Percentiles rank a stretch among this genome's conserved stretches.
Evolutionary conservation across 2,113 vertebrate species (phyloP).

Genomic region (Columbina picui): DNA sequence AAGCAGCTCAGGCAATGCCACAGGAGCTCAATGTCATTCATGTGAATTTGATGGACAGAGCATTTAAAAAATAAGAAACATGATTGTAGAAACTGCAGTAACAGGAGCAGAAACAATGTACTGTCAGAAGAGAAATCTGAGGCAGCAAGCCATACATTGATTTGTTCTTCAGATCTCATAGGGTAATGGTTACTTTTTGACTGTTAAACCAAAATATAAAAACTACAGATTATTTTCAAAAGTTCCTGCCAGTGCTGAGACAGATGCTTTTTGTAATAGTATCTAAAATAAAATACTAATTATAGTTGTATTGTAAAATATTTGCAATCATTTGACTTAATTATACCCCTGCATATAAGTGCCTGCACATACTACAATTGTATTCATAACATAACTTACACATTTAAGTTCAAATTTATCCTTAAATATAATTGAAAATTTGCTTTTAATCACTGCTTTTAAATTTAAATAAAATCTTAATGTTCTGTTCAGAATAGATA

Average conservation of each 20-base stretch:
- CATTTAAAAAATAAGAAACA: not conserved
- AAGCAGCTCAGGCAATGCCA: not conserved
- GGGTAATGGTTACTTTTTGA: fast-evolving
- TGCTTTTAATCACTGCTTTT: not conserved
- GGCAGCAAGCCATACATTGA: fast-evolving
- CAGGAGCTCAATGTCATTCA: not conserved
- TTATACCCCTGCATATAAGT: not conserved
- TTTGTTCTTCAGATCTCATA: not conserved
- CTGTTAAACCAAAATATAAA: not conserved
- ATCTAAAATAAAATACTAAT: not conserved
- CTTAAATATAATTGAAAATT: not conserved
- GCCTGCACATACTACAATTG: not conserved
- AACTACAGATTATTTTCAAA: not conserved
- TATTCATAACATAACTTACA: not conserved
- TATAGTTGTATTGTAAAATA: not conserved
- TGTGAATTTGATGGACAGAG: not conserved
- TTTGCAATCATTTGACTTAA: not conserved
- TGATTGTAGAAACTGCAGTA: not conserved
- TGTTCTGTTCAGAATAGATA: not conserved
- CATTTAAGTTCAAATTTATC: not conserved
- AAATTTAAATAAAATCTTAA: not conserved
- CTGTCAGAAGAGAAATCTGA: not conserved
- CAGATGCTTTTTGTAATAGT: not conserved
- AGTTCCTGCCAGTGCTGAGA: not conserved
- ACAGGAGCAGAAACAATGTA: not conserved